Conservation (phyloP, 1,140 invertebrate genomes). For the Dreissena rostriformis region DNA sequence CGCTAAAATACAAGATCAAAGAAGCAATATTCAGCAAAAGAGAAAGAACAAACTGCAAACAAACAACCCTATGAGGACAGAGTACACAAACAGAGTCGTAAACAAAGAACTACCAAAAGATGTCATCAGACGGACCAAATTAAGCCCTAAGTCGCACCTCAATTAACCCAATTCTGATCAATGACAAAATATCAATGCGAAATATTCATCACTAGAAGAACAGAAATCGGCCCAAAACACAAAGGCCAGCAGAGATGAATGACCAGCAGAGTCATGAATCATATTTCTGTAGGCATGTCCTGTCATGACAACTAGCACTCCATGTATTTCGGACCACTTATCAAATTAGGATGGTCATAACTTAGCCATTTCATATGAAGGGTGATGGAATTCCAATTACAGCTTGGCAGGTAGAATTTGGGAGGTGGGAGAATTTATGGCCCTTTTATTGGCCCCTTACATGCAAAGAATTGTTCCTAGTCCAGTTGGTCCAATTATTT, state of each 20-base stretch:
- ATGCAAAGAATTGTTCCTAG: slow-evolving; percentile 24
- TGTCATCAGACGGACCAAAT: no score
- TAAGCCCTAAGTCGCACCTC: no score
- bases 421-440: slow-evolving; percentile 17
- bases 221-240: no score
- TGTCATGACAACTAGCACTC: neutral
- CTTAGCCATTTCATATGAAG: slow-evolving; percentile 26
- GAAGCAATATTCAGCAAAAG: no score
- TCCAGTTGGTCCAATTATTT: neutral
- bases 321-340: slow-evolving; percentile 13
- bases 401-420: neutral
- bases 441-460: slow-evolving; percentile 43
- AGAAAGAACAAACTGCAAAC: no score
- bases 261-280: slow-evolving; percentile 7
- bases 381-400: slow-evolving; percentile 36
- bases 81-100: no score
- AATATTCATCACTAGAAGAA: no score
- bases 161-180: no score
- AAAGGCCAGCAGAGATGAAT: neutral
- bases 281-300: neutral
- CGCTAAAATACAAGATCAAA: no score
- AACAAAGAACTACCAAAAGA: no score
- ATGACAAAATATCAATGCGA: no score
- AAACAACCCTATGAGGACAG: no score
- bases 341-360: slow-evolving; percentile 47